These are phyloP conservation scores for Oithona nana DNA, from an alignment of 2,888 invertebrate genomes.

Conservation along the genomic window DNA sequence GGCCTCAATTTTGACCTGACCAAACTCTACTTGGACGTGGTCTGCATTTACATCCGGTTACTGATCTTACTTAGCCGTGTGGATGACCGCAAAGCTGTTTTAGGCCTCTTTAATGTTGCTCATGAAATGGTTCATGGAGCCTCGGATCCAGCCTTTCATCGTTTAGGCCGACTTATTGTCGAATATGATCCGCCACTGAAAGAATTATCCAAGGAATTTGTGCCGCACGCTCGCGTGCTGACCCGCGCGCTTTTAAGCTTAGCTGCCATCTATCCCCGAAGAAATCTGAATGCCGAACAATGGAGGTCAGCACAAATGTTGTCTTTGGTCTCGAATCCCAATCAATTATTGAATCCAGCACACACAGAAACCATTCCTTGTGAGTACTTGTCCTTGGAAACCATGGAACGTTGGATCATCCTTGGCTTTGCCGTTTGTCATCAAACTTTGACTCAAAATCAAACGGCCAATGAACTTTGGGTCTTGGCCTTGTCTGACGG, in stretches of 20 bases:
- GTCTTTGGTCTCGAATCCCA: constrained; percentile 80
- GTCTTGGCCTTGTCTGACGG: constrained; percentile 56
- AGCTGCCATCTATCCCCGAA: constrained; percentile 61
- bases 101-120: constrained; percentile 92
- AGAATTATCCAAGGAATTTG: constrained; percentile 88
- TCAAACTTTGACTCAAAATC: constrained; percentile 54
- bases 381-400: constrained; percentile 85
- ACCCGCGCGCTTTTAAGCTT: constrained; percentile 70
- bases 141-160: constrained; percentile 72
- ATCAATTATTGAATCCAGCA: constrained; percentile 79
- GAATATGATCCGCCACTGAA: constrained; percentile 91
- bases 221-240: constrained; percentile 72
- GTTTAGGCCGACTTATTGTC: constrained; percentile 89
- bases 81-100: constrained; percentile 89
- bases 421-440: constrained; percentile 83
- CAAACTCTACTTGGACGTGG: constrained; percentile 81
- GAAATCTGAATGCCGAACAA: constrained; percentile 79
- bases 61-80: constrained; percentile 96
- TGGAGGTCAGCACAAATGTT: constrained; percentile 80
- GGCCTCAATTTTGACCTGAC: constrained; percentile 86
- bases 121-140: constrained; percentile 85
- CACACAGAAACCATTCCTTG: constrained; percentile 91
- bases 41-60: constrained; percentile 75
- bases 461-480: constrained; percentile 63
- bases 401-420: constrained; percentile 91